A percentile compares a stretch with the other conserved stretches of the same genome.
Evolutionary conservation across 2,888 invertebrate species (phyloP).

Genomic region (Druceiella hillmani): DNA sequence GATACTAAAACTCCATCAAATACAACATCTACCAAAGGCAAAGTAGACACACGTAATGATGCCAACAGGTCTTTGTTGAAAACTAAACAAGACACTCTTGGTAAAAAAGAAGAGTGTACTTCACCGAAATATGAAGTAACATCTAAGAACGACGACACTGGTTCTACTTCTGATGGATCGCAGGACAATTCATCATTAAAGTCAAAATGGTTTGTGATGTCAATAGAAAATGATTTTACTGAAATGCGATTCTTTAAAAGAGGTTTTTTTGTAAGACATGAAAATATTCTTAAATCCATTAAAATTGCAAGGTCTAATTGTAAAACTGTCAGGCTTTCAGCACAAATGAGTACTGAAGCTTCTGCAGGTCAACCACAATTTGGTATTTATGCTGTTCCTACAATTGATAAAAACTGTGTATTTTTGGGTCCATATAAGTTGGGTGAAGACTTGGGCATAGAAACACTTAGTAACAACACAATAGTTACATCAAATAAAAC

Average conservation of each 20-base stretch:
- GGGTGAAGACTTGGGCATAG: conserved; percentile 9
- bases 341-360: conserved; percentile 26
- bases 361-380: conserved; percentile 8
- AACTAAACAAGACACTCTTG: no score
- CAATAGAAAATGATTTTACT: conserved; percentile 48
- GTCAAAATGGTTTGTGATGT: conserved; percentile 53
- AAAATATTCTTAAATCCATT: conserved; percentile 45
- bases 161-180: neutral
- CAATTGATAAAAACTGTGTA: no score
- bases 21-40: no score
- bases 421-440: conserved; percentile 13
- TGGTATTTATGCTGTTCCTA: conserved; percentile 12
- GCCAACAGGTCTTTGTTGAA: no score
- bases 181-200: conserved; percentile 2
- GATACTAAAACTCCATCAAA: no score
- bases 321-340: conserved; percentile 46
- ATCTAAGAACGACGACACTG: no score
- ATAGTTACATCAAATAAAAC: conserved; percentile 29
- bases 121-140: no score
- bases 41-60: no score
- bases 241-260: conserved; percentile 47
- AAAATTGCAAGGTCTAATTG: conserved; percentile 40
- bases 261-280: conserved; percentile 50
- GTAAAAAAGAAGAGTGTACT: no score
- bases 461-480: conserved; percentile 4